Base-by-base conservation (phyloP, 2,113 vertebrate species). In the Nothoprocta pentlandii region DNA sequence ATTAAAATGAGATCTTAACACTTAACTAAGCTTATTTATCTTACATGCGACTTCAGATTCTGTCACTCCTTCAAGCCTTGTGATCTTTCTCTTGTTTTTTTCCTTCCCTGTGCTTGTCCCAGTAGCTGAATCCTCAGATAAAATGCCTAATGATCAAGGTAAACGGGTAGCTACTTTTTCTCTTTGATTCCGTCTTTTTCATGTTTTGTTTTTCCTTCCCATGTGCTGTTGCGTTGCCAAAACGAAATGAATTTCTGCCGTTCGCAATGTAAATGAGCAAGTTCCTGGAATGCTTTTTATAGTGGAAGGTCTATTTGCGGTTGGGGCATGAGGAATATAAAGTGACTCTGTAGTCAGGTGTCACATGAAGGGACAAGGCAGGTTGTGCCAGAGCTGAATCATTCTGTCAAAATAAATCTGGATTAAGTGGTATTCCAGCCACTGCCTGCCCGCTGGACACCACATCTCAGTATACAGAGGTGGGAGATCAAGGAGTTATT, bases 121-220 rank as follows among this genome's bases (percentile, higher is more conserved):
- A 95, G 98, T 99, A 99, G 99, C 99, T 98, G 99, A 99, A 97
- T 99, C 99, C 98, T 98, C 99, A 98, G 99, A 99, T 98, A 99
- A 99, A 99, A 99, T 99, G 99, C 98, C 99, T 98, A 99, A 99
- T 98, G 99, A 99, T 95, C 99, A 99, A 99, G 99, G 99, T 99
- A 99, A 99, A 98, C 97, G 94, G 97, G 96, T 89, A 97, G 96
- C 98, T 95, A 88, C 87, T 92, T 93, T 97, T 92, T 97, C 92
- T 97, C 67, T 97, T 80, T 80, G 16, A 85, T 94, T 94, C 93
- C 49, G 59, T 96, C 82, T 94, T 84, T 96, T 92, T 92, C 87
- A 47, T 85, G 3, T 93, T 80, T 69, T 96, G 11, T 85, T 79
- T 87, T 87, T 71, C 51, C 69, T 89, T 51, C 61, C 84, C 64